Evolutionary conservation across 2,113 vertebrate genomes (phyloP), one percentile per base, ranked within the genome.

Genomic region (Cochlearius cochlearius): DNA sequence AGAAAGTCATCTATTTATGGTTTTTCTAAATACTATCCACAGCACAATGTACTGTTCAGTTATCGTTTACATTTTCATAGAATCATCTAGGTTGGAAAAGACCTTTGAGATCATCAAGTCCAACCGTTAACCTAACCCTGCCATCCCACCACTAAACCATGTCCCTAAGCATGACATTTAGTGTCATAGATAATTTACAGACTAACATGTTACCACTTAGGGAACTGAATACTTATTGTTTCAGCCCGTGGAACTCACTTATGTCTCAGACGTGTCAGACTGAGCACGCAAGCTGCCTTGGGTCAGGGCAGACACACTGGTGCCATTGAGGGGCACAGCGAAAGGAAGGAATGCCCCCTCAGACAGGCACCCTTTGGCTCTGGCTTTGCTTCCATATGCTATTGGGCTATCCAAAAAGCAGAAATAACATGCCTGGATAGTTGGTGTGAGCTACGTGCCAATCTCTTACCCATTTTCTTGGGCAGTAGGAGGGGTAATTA

Each of bases 231-330:
- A 17, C 20, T 66, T 78, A 3, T 9, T 79, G 29, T 36, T 86
- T 69, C 53, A 89, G 81, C 38, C 36, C 26, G 5, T 55, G 26
- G 72, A 74, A 34, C 21, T 77, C 58, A 15, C 22, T 36, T 60
- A 11, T 8, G 20, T 2, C 1, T 49, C 14, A 17, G 10, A 3
- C 1, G 0, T 16, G 21, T 72, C 41, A 45, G n/a, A 45, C 8
- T 30, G 87, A 84, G 4, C 8, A 8, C 18, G 22, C 16, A 59
- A 45, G 7, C 11, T 93, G 34, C 39, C 32, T 43, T 27, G 29
- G 9, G 29, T 26, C 39, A 66, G 30, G 34, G 20, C 12, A 43
- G 30, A 11, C 0, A 0, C 10, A 21, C 0, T 5, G 1, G 10
- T 49, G 43, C 26, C 34, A 10, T 12, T 3, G 1, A 30, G 12